Percentiles rank a stretch among this genome's conserved stretches.
These are phyloP conservation scores for Drosophila ezoana DNA, from an alignment of 2,888 invertebrate genomes.

Conservation along the genomic window DNA sequence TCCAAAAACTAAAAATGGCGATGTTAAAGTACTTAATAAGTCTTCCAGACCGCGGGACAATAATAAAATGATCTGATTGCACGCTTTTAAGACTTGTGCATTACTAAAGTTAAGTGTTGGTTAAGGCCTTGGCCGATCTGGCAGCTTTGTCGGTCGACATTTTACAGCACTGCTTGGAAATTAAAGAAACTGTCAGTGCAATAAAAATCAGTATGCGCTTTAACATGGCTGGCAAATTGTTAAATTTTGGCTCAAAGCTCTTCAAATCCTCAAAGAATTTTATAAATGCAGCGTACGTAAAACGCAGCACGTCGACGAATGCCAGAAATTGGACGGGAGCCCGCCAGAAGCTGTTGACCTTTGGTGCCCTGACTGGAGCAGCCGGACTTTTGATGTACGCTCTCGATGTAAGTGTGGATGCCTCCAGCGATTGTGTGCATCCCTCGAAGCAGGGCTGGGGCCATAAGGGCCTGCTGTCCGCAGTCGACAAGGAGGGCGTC, in stretches of 20 bases:
- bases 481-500: conserved; percentile 94
- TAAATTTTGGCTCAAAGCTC: conserved; percentile 39
- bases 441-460: conserved; percentile 93
- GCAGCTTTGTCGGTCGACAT: conserved; percentile 13
- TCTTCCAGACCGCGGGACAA: no score
- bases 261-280: conserved; percentile 24
- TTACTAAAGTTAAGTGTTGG: conserved; percentile 2
- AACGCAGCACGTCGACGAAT: conserved; percentile 21
- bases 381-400: conserved; percentile 92
- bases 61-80: no score
- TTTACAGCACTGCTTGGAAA: conserved; percentile 33
- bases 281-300: background rate
- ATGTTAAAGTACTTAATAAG: no score
- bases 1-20: no score
- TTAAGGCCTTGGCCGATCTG: conserved; percentile 8
- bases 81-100: no score
- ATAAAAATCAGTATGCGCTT: background rate
- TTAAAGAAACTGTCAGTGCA: conserved; percentile 8
- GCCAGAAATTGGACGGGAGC: conserved; percentile 7
- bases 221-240: conserved; percentile 49
- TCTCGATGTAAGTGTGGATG: conserved; percentile 93
- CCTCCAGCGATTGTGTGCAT: conserved; percentile 92
- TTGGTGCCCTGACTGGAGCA: conserved; percentile 93
- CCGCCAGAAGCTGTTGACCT: conserved; percentile 85
- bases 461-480: conserved; percentile 90